Percentiles rank a stretch among this genome's conserved stretches.
These are phyloP conservation scores for Calypte anna DNA, from an alignment of 2,113 vertebrate genomes.

Conservation along the genomic window DNA sequence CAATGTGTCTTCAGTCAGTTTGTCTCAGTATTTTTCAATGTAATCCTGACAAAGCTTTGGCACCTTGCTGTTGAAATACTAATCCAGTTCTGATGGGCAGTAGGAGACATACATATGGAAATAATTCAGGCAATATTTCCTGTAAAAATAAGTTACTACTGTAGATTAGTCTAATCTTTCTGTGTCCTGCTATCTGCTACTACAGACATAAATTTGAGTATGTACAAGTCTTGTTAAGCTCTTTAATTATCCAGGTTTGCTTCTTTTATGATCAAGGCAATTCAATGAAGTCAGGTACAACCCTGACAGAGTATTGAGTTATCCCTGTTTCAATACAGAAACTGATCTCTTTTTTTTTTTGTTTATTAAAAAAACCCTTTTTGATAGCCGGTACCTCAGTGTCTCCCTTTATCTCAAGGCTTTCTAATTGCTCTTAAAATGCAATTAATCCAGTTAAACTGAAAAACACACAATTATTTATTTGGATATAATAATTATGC, in stretches of 20 bases:
- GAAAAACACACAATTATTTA: not conserved
- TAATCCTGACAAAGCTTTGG: constrained; percentile 54
- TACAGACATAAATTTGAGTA: not conserved
- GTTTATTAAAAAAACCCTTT: not conserved
- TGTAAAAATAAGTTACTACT: not conserved
- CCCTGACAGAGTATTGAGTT: not conserved
- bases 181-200: constrained; percentile 14
- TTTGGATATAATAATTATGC: not conserved
- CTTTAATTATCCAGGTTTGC: constrained; percentile 28
- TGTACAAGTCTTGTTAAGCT: not conserved
- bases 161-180: constrained; percentile 43
- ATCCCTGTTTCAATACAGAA: not conserved
- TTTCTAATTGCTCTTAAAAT: not conserved
- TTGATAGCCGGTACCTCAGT: not conserved
- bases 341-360: not conserved
- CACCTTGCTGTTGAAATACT: constrained; percentile 39
- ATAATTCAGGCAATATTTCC: constrained; percentile 1
- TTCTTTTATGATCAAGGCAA: constrained; percentile 9
- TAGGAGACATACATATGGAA: constrained; percentile 31
- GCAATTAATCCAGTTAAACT: not conserved
- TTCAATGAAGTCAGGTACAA: not conserved
- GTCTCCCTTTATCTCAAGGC: not conserved
- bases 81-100: constrained; percentile 40
- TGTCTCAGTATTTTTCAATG: not conserved
- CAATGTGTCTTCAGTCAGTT: constrained; percentile 1